Base-by-base conservation (phyloP, 2,797 vertebrate species). In the Myotis planiceps region DNA sequence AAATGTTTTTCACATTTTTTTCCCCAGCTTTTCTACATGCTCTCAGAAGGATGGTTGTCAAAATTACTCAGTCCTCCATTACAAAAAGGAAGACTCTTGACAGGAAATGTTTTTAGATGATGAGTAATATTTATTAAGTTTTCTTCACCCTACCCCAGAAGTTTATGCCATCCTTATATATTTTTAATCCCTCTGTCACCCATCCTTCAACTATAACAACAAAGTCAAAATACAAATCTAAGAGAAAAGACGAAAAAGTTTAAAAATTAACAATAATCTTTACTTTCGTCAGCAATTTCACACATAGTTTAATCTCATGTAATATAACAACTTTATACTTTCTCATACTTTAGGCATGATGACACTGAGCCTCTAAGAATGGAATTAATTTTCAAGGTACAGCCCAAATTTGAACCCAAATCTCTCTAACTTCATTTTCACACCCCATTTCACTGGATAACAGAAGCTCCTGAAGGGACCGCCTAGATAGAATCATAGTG, bases 181-280 rank as follows among this genome's bases (percentile, higher is more conserved):
- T 84, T 81, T 71, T 68, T 68, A 16, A 53, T 6, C 39, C 3
- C 2, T 29, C 29, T 82, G 39, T 58, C 9, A 72, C 29, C 21
- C 9, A 29, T 45, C 32, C n/a, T 68, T 75, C 37, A 32, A 45
- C 9, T 21, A 72, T 19, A 88, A 91, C 23, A 88, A 32, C 69
- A 92, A 91, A 97, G 34, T 34, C 55, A 81, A 29, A 93, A 60
- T 72, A 7, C 13, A 55, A 23, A 45, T 37, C 79, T 58, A 49
- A 4, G 7, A 60, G 34, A 53, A 83, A 87, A 71, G 21, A 75
- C 69, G 19, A 10, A 42, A 82, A 93, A n/a, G 49, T 7, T 72
- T 81, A 74, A 51, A 95, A 90, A 74, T 49, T 27, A 60, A 92
- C 85, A 68, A 86, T 34, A 37, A 74, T 16, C 14, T 79, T 84